A percentile compares a stretch with the other conserved stretches of the same genome.
phyloP scores from a whole-genome alignment of 2,113 vertebrate species.

The Entomyzon cyanotis region DNA sequence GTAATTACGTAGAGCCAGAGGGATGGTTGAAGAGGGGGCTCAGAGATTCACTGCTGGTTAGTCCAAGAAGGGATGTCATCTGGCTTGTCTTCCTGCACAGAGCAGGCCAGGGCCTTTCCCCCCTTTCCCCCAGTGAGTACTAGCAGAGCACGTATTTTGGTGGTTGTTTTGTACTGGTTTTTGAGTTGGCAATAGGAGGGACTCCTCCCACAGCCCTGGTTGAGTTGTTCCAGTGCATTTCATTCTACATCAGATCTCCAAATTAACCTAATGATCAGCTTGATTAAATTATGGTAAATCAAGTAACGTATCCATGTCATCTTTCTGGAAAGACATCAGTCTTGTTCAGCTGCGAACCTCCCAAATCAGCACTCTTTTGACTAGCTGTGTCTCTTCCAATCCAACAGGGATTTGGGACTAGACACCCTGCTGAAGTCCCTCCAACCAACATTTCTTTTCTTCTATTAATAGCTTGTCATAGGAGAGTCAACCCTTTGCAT shows the following conservation, averaged over 20 bases:
- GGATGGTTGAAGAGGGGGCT: background rate
- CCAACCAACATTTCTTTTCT: background rate
- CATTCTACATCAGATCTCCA: constrained; percentile 1
- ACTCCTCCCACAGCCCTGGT: constrained; percentile 2
- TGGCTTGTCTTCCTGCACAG: constrained; percentile 11
- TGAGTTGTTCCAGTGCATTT: constrained; percentile 22
- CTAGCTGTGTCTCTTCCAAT: constrained; percentile 21
- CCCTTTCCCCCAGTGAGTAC: background rate
- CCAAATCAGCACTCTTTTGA: constrained; percentile 16
- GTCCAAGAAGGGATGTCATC: constrained; percentile 13
- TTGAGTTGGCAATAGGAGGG: constrained; percentile 8
- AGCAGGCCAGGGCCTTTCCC: constrained; percentile 8
- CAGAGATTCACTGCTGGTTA: background rate
- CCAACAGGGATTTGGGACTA: constrained; percentile 1
- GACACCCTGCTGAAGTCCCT: constrained; percentile 14
- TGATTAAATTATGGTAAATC: constrained; percentile 44
- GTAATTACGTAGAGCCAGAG: background rate
- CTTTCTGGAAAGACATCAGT: constrained; percentile 37
- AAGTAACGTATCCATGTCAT: constrained; percentile 6
- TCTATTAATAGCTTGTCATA: constrained; percentile 5
- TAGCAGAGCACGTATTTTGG: background rate
- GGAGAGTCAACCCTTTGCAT: background rate
- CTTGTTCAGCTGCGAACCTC: background rate
- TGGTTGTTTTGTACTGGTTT: background rate
- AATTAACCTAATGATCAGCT: constrained; percentile 53